Evolutionary conservation across 2,113 vertebrate genomes (phyloP).

Genomic region (Lepidiolamprologus cunningtoni): DNA sequence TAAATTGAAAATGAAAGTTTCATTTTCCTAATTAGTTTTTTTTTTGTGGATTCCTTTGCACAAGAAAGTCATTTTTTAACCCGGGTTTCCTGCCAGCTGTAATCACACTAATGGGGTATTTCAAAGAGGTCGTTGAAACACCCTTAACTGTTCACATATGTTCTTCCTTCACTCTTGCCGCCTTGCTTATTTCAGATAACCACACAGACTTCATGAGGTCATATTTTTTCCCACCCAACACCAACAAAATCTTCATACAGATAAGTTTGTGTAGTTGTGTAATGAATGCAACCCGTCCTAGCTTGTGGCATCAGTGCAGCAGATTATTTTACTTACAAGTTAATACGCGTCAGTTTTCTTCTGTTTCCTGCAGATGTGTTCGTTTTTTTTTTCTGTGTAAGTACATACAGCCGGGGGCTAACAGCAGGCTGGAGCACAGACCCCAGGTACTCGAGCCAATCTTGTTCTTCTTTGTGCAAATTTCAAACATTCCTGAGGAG

Average conservation of each 20-base stretch:
- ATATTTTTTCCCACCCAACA: not conserved
- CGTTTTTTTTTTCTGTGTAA: not conserved
- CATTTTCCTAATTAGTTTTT: constrained; percentile 39
- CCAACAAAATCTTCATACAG: constrained; percentile 8
- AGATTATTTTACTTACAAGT: not conserved
- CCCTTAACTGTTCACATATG: constrained; percentile 53
- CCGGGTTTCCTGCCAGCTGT: constrained; percentile 18
- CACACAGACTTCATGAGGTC: not conserved
- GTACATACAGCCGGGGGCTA: constrained; percentile 6
- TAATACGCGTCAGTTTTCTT: not conserved
- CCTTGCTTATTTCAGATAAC: constrained; percentile 36
- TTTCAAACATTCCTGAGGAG: constrained; percentile 70
- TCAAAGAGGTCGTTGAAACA: constrained; percentile 52
- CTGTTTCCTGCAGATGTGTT: constrained; percentile 17
- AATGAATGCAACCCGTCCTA: constrained; percentile 14
- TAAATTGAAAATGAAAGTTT: constrained; percentile 43
- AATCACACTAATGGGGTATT: constrained; percentile 47
- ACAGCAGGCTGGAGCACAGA: constrained; percentile 29
- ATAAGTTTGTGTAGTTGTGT: not conserved
- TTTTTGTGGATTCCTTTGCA: not conserved
- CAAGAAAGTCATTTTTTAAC: constrained; percentile 13
- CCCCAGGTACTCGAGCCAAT: constrained; percentile 43
- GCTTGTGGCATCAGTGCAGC: constrained; percentile 2
- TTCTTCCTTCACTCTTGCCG: constrained; percentile 5
- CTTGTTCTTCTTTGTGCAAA: constrained; percentile 36